Conservation (phyloP, 35 echinoderm and acorn worm species). For the Ptychodera flava region DNA sequence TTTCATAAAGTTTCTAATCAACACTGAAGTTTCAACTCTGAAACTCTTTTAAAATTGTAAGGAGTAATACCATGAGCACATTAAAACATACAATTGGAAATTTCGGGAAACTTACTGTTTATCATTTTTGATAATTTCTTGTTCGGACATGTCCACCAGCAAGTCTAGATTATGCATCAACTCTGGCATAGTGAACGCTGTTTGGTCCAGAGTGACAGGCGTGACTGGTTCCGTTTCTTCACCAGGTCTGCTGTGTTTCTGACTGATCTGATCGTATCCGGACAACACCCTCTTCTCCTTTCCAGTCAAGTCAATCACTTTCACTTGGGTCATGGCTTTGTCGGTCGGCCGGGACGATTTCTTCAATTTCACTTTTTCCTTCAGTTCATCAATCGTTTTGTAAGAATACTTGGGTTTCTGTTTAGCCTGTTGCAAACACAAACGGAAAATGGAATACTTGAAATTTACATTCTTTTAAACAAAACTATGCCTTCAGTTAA, state of each 20-base stretch:
- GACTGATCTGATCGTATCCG: constrained; percentile 61
- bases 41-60: too few species aligned
- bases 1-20: too few species aligned
- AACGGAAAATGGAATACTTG: background rate
- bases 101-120: constrained; percentile 94
- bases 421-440: constrained; percentile 25
- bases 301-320: constrained; percentile 96
- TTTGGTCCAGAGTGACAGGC: constrained; percentile 32
- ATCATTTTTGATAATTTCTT: constrained; percentile 85
- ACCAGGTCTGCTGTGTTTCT: constrained; percentile 53
- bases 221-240: constrained; percentile 34
- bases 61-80: too few species aligned
- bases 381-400: constrained; percentile 76
- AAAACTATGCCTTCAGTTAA: too few species aligned
- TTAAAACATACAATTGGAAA: too few species aligned
- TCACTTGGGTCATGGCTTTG: constrained; percentile 44
- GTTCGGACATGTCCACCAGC: constrained; percentile 85
- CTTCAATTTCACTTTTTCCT: constrained; percentile 36
- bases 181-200: constrained; percentile 88
- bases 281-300: constrained; percentile 74
- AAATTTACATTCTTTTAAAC: too few species aligned
- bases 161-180: constrained; percentile 83
- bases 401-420: constrained; percentile 75
- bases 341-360: constrained; percentile 24
- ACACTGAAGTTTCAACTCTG: too few species aligned